Evolutionary conservation across 2,113 vertebrate genomes (phyloP), one percentile per base, ranked within the genome.

Genomic region (Siniperca chuatsi): DNA sequence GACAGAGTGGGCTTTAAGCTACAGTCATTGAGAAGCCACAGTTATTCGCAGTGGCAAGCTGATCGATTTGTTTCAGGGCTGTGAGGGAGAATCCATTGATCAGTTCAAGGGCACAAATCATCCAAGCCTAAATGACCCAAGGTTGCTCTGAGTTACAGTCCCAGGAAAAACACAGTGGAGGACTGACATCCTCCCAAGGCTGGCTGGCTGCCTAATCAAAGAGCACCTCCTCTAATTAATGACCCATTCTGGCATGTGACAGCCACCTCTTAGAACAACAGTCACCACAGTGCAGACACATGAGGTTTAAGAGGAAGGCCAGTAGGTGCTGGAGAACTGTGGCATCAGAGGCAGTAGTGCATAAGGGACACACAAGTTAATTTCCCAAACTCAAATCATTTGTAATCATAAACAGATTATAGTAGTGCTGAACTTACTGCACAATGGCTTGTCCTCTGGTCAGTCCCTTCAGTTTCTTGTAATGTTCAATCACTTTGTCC

Each of bases 371-470:
- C 50, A 67, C 46, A 81, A 6, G 65, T 70, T 52, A 6, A 74
- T 7, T 55, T n/a, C 23, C 73, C 69, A 58, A 44, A 72, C 20
- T 61, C 10, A 40, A 35, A 70, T 55, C 0, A 25, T 25, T 66
- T 37, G 15, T 7, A 37, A 35, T 33, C 48, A 86, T 44, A 67
- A 16, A 61, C 29, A 42, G 11, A 33, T 1, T 8, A 40, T 2
- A 46, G 6, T 79, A 15, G 15, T 78, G 70, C 77, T 61, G 79
- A 89, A 97, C 98, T 99, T 96, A 99, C 98, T 96, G 96, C 86
- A 99, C 97, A 84, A 99, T 97, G 50, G 98, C 97, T 94, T 99
- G 97, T 93, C 98, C 98, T 94, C 98, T 96, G 88, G 96, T 99
- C 92, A 98, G 94, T 42, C 97, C 98, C 94, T 96, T 98, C 75